Percentiles rank a stretch among this genome's conserved stretches.
Conservation (phyloP, 2,888 invertebrate species). For the Dicyrtomina minuta region DNA sequence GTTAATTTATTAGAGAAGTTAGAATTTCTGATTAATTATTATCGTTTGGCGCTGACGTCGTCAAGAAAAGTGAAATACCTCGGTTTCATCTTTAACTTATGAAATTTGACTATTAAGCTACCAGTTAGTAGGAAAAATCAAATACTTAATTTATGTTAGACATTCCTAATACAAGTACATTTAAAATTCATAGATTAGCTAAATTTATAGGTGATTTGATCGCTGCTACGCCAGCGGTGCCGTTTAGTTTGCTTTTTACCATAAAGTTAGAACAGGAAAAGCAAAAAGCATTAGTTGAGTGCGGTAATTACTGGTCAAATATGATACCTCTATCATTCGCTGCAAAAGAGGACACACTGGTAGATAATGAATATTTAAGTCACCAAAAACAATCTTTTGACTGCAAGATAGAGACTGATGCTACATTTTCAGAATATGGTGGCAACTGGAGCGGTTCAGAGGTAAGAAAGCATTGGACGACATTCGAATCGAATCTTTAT, state of each 20-base stretch:
- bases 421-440: not conserved
- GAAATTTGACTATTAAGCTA: not conserved
- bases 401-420: not conserved
- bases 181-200: not conserved
- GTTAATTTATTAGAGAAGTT: not conserved
- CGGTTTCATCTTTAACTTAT: conserved; percentile 23
- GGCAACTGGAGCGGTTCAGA: not conserved
- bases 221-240: too few species aligned
- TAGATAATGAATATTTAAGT: not conserved
- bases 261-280: not conserved
- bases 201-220: conserved; percentile 7
- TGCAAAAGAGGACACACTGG: not conserved
- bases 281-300: not conserved
- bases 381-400: not conserved
- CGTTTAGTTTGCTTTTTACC: not conserved
- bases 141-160: not conserved
- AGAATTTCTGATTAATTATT: conserved; percentile 12
- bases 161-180: not conserved
- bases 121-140: not conserved
- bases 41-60: not conserved
- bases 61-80: conserved; percentile 1
- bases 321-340: not conserved
- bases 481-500: not conserved
- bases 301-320: not conserved
- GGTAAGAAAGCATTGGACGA: not conserved